These are phyloP conservation scores for Lineus longissimus DNA, from an alignment of 1,140 invertebrate species.

Conservation along the genomic window DNA sequence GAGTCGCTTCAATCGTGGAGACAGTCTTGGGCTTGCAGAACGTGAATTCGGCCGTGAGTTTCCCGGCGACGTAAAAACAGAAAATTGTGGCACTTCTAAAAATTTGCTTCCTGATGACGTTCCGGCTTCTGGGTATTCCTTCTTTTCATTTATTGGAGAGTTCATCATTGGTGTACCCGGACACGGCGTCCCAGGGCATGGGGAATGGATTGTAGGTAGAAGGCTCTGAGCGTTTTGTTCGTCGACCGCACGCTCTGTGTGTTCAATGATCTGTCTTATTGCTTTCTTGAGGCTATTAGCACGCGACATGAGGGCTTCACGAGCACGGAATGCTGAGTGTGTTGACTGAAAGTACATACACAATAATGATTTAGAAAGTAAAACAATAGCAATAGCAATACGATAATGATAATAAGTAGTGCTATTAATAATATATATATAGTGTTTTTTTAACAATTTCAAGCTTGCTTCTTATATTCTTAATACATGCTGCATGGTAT, in stretches of 20 bases:
- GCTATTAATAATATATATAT: too few species aligned
- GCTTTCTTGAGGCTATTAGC: conserved; percentile 84
- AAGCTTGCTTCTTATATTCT: too few species aligned
- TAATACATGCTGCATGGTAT: too few species aligned
- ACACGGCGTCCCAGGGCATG: too few species aligned
- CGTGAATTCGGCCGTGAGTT: background rate
- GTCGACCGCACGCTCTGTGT: conserved; percentile 65
- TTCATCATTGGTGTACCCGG: too few species aligned
- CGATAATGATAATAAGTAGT: background rate
- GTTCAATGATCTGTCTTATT: conserved; percentile 75
- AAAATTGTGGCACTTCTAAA: background rate
- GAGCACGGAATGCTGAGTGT: conserved; percentile 13
- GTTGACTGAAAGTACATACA: conserved; percentile 33
- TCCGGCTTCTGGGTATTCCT: background rate
- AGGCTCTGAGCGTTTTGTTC: conserved; percentile 56
- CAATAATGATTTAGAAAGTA: conserved; percentile 5
- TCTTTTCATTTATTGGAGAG: background rate
- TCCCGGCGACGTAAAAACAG: background rate
- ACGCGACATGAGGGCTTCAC: conserved; percentile 59
- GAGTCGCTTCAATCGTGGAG: background rate
- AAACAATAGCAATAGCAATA: background rate
- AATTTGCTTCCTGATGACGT: conserved; percentile 1
- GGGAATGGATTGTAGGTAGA: too few species aligned
- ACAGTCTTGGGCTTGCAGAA: background rate
- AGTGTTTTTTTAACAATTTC: too few species aligned